Conservation (phyloP, 2,888 invertebrate genomes). For the Andrena flavipes region DNA sequence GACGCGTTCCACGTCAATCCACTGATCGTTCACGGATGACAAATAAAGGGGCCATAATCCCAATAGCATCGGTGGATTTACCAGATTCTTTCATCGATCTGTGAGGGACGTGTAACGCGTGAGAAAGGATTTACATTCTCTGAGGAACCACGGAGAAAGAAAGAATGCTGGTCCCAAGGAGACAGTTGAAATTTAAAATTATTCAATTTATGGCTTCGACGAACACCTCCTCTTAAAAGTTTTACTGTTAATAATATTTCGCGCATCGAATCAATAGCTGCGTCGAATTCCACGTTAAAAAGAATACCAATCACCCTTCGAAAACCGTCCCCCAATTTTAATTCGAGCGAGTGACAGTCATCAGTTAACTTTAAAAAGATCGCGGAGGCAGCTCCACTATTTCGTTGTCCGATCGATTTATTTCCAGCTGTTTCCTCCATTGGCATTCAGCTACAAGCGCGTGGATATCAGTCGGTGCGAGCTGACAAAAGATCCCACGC, state of each 20-base stretch:
- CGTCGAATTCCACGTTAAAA: too few relatives aligned
- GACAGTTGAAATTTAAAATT: too few relatives aligned
- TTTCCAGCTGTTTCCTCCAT: constrained; percentile 32
- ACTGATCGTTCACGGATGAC: constrained; percentile 1
- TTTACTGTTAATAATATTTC: too few relatives aligned
- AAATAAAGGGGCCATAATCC: constrained; percentile 15
- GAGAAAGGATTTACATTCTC: not conserved
- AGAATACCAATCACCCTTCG: too few relatives aligned
- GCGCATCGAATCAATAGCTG: too few relatives aligned
- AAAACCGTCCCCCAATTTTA: too few relatives aligned
- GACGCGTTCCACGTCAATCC: constrained; percentile 16
- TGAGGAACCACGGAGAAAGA: too few relatives aligned
- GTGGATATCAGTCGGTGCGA: not conserved
- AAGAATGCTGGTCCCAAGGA: too few relatives aligned
- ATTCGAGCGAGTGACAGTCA: too few relatives aligned
- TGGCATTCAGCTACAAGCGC: constrained; percentile 42
- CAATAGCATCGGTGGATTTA: not conserved
- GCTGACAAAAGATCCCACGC: constrained; percentile 59
- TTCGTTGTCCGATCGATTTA: constrained; percentile 26
- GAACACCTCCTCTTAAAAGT: too few relatives aligned
- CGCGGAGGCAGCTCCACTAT: not conserved
- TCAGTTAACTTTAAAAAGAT: not conserved
- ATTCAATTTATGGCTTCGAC: too few relatives aligned
- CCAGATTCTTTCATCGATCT: constrained; percentile 5
- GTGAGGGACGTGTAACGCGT: not conserved